Percentiles rank a stretch among this genome's conserved stretches.
Evolutionary conservation across 2,113 vertebrate genomes (phyloP).

Genomic region (Calyptomena viridis): DNA sequence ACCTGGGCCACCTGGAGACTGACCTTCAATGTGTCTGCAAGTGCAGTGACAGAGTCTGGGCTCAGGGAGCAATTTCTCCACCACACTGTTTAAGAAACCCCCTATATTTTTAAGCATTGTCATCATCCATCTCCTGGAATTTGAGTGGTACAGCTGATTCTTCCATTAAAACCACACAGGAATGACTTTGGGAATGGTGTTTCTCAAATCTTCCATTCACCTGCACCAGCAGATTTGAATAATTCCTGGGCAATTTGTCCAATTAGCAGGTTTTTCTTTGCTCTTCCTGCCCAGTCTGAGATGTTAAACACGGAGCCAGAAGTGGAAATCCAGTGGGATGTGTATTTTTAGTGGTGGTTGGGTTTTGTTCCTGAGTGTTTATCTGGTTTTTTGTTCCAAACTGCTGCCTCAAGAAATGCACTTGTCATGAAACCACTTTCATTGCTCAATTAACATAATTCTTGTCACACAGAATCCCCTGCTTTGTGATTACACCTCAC

Average conservation of each 20-base stretch:
- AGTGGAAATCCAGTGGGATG: background rate
- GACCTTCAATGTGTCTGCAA: background rate
- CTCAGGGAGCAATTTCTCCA: background rate
- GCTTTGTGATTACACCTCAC: background rate
- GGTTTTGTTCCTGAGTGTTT: background rate
- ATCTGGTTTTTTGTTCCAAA: background rate
- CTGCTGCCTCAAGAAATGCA: background rate
- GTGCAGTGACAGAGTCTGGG: background rate
- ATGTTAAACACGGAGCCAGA: fast-evolving
- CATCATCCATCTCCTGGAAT: background rate
- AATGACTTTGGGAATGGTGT: background rate
- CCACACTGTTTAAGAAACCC: background rate
- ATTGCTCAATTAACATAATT: background rate
- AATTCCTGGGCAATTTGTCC: background rate
- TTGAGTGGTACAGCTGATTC: background rate
- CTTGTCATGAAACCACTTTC: background rate
- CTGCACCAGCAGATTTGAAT: background rate
- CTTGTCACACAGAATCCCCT: background rate
- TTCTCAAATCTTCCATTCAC: background rate
- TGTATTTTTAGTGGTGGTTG: background rate
- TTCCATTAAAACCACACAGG: fast-evolving
- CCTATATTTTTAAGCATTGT: background rate
- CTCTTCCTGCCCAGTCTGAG: background rate
- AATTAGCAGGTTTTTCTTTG: background rate
- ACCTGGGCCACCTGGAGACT: background rate